Percentiles rank a stretch among this genome's conserved stretches.
Conservation (phyloP, 2,888 invertebrate species). For the Pyrrhia umbra region DNA sequence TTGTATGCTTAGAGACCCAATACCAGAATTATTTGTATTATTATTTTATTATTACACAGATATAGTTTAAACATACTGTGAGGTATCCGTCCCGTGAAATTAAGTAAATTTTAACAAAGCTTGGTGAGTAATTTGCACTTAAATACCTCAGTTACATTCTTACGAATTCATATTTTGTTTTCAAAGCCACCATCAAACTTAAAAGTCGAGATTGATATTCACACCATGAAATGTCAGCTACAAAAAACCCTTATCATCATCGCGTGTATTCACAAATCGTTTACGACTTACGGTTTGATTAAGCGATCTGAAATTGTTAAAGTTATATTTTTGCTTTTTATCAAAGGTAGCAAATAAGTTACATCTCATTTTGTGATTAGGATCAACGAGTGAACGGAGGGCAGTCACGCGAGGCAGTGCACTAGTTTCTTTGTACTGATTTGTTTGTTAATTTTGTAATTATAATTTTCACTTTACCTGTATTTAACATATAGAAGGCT, state of each 20-base stretch:
- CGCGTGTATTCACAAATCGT: constrained; percentile 47
- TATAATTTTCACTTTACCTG: background rate
- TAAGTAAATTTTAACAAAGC: too few species aligned
- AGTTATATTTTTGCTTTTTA: constrained; percentile 68
- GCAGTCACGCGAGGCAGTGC: constrained; percentile 72
- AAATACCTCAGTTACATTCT: too few species aligned
- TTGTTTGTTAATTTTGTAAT: constrained; percentile 32
- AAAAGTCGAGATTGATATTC: background rate
- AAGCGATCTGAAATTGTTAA: constrained; percentile 73
- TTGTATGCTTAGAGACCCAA: too few species aligned
- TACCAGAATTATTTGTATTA: too few species aligned
- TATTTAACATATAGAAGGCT: too few species aligned
- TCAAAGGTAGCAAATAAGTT: constrained; percentile 79
- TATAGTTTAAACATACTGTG: too few species aligned
- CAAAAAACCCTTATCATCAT: constrained; percentile 36
- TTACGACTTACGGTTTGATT: constrained; percentile 67
- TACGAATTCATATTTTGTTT: too few species aligned
- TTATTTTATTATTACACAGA: too few species aligned
- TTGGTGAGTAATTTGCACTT: too few species aligned
- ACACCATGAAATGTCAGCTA: constrained; percentile 14
- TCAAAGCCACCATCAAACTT: background rate
- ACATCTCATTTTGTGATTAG: constrained; percentile 82
- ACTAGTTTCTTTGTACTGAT: constrained; percentile 28
- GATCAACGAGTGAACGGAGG: constrained; percentile 73
- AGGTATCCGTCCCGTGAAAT: too few species aligned